These are phyloP conservation scores for Samia ricini DNA, from an alignment of 1,140 invertebrate genomes.

Conservation along the genomic window DNA sequence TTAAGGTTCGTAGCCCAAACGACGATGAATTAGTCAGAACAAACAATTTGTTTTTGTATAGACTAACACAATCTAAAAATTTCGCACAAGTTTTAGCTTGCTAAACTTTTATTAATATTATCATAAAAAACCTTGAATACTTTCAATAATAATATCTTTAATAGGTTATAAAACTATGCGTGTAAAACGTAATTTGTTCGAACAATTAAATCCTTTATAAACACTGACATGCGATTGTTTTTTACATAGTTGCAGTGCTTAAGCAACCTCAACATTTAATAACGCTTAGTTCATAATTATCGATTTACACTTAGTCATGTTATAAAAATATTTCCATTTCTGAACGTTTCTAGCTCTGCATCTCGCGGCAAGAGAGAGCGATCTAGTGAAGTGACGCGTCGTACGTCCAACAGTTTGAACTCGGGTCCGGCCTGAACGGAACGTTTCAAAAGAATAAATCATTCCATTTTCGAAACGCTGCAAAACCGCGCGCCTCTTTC, in stretches of 20 bases:
- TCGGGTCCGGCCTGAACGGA: conserved; percentile 24
- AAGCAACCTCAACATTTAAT: background rate
- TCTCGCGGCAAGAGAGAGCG: conserved; percentile 45
- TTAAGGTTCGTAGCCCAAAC: too few relatives aligned
- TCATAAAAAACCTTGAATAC: too few relatives aligned
- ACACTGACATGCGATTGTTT: too few relatives aligned
- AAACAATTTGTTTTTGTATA: too few relatives aligned
- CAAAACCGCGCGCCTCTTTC: conserved; percentile 42
- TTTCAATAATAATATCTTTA: too few relatives aligned
- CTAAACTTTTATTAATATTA: too few relatives aligned
- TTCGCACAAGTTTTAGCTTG: too few relatives aligned
- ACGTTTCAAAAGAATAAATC: conserved; percentile 35
- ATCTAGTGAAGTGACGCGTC: conserved; percentile 31
- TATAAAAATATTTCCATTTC: conserved; percentile 23
- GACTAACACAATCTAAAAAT: too few relatives aligned
- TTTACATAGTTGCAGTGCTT: background rate
- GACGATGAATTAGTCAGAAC: too few relatives aligned
- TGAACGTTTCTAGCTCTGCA: conserved; percentile 43
- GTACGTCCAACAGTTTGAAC: conserved; percentile 44
- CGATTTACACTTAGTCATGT: background rate
- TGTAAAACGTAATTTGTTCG: too few relatives aligned
- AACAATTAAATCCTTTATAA: too few relatives aligned
- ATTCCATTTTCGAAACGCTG: conserved; percentile 32
- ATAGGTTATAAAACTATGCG: too few relatives aligned
- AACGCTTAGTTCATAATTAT: background rate